phyloP scores from a whole-genome alignment of 2,888 invertebrate genomes.

The Dynastes tityus region DNA sequence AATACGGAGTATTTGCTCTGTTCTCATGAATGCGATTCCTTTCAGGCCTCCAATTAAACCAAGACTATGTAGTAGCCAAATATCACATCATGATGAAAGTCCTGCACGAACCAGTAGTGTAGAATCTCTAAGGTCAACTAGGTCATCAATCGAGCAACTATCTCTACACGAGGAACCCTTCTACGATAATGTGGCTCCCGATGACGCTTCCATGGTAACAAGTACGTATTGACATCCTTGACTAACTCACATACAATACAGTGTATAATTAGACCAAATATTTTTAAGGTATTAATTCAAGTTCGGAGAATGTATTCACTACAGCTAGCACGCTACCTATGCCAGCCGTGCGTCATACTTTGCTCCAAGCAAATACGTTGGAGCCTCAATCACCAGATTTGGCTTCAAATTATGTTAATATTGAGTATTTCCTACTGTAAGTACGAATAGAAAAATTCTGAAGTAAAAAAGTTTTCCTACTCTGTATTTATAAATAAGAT shows the following conservation, averaged over 20 bases:
- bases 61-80: conserved; percentile 58
- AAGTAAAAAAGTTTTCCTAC: background rate
- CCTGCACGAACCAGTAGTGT: conserved; percentile 65
- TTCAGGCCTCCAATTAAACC: conserved; percentile 67
- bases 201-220: conserved; percentile 59
- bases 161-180: conserved; percentile 78
- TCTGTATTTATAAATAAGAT: too few species aligned
- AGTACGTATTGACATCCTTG: conserved; percentile 73
- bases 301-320: conserved; percentile 78
- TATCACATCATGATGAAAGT: conserved; percentile 57
- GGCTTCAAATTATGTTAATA: conserved; percentile 92
- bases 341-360: conserved; percentile 69
- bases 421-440: conserved; percentile 92
- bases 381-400: conserved; percentile 86
- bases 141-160: conserved; percentile 74
- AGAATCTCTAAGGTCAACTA: conserved; percentile 70
- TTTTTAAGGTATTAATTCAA: conserved; percentile 73
- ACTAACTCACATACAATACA: background rate
- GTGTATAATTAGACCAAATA: background rate
- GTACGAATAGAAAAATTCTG: conserved; percentile 62
- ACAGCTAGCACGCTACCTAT: conserved; percentile 76
- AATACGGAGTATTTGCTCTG: too few species aligned
- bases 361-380: conserved; percentile 56
- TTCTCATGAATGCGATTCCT: too few species aligned
- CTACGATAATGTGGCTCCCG: conserved; percentile 82